Evolutionary conservation across 2,113 vertebrate species (phyloP).

Genomic region (Notechis scutatus): DNA sequence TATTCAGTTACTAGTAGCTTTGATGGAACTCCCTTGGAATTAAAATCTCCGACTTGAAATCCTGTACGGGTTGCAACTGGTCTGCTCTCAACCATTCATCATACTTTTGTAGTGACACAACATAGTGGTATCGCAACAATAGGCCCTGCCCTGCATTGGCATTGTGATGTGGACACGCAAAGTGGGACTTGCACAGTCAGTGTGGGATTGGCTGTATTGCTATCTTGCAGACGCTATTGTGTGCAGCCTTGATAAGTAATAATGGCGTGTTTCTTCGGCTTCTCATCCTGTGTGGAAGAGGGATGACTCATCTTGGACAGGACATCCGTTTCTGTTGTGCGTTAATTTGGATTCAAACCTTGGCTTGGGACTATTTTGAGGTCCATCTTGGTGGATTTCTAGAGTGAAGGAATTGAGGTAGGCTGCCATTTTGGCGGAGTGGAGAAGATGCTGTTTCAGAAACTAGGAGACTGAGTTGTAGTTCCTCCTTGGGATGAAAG

Average conservation of each 20-base stretch:
- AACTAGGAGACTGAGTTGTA: neutral
- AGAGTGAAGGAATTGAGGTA: neutral
- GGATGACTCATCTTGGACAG: neutral
- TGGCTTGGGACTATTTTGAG: neutral
- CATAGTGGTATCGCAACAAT: neutral
- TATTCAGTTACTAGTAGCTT: neutral
- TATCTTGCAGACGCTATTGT: neutral
- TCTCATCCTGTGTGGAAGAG: neutral
- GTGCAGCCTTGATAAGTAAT: neutral
- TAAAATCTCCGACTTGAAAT: neutral
- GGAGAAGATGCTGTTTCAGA: neutral
- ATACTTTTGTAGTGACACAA: neutral
- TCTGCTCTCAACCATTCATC: neutral
- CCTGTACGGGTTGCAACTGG: neutral
- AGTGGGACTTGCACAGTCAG: neutral
- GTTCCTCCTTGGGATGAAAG: neutral
- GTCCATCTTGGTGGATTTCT: neutral
- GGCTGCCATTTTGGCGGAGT: neutral
- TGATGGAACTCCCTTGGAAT: neutral
- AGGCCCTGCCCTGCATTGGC: neutral
- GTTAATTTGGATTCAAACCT: neutral
- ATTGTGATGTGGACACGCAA: neutral
- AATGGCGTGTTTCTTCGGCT: neutral
- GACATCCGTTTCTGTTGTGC: neutral
- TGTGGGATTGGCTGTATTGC: neutral